Evolutionary conservation across 2,888 invertebrate species (phyloP), one percentile per base, ranked within the genome.

Genomic region (Willowsia nigromaculata): DNA sequence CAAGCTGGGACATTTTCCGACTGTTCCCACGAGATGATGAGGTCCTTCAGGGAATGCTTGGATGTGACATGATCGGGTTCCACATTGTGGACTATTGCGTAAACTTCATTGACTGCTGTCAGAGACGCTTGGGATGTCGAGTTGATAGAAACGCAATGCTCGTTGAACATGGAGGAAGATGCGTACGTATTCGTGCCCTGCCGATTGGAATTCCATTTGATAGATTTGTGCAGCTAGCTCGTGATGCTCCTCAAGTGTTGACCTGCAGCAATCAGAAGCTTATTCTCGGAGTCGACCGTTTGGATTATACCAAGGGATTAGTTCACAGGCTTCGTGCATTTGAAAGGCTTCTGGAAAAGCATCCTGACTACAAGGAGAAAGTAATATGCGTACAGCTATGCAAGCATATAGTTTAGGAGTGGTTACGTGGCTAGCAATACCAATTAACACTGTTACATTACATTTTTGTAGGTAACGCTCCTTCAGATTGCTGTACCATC

Each of bases 21-120:
- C 94, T 98, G 80, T 96, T 98, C 93, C 98, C 98, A 0, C 97
- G 98, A 97, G 96, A 97, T n/a, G 98, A 98, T 94, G 98, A 98
- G 94, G 96, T 98, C 85, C 95, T 98, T 37, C 97, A 98, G 94
- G 98, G 98, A 91, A 97, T 98, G 95, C 95, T 98, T 81, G 97
- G 96, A 95, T 97, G 98, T 94, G 98, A 98, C 93, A 96, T 98
- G 96, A 97, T 98, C 65, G 97, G 97, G 53, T 98, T 98, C 94
- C 98, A 98, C 93, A 98, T 97, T 93, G 96, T 96, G 91, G 97
- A 98, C 93, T 98, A 98, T 94, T 98, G 98, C 93, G 94, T 97
- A 90, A 98, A 98, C 94, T 98, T 98, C 93, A 97, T 98, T 47
- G 98, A 98, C 93, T 98, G 98, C 93, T 98, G 98, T 93, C 97